Evolutionary conservation across 2,113 vertebrate genomes (phyloP).

Genomic region (Gallinago jamesoni): DNA sequence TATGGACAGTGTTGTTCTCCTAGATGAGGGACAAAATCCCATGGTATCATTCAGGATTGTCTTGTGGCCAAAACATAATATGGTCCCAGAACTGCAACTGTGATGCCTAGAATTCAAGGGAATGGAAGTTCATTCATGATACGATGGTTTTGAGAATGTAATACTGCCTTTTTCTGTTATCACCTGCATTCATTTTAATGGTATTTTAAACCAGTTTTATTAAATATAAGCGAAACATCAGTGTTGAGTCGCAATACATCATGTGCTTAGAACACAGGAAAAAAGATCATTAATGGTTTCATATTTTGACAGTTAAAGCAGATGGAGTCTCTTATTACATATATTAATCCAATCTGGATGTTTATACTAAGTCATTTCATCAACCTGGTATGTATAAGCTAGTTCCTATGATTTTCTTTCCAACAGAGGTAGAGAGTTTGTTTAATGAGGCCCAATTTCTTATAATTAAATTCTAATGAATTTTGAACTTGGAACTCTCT

Average conservation of each 20-base stretch:
- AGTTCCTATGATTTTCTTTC: neutral
- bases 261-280: neutral
- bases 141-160: neutral
- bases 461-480: constrained; percentile 3
- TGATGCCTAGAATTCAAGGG: neutral
- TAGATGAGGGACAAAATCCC: neutral
- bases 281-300: neutral
- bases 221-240: neutral
- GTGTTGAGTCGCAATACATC: neutral
- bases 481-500: neutral
- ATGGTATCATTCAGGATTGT: neutral
- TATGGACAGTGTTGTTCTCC: neutral
- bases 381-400: neutral
- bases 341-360: neutral
- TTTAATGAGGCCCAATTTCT: neutral
- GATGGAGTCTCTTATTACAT: neutral
- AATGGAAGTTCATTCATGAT: neutral
- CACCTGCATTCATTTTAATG: neutral
- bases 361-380: neutral
- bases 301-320: constrained; percentile 13
- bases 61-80: neutral
- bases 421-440: neutral
- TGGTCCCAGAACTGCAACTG: neutral
- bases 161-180: neutral
- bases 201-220: neutral